Evolutionary conservation across 2,113 vertebrate species (phyloP).

Genomic region (Tragelaphus imberbis): DNA sequence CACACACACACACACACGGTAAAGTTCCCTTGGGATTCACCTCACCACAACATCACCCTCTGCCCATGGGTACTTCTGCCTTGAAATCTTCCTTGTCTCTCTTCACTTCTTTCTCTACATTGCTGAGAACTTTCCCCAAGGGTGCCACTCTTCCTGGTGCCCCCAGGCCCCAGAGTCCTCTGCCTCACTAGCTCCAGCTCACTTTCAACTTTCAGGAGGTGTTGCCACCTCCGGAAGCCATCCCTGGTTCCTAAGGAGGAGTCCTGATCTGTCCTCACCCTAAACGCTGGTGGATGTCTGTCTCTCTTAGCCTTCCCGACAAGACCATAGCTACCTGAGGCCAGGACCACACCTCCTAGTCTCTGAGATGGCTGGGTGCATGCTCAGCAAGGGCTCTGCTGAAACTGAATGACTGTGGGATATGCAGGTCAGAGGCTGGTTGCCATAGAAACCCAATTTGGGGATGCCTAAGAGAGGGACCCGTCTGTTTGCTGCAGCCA

Average conservation of each 20-base stretch:
- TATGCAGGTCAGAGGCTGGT: constrained; percentile 56
- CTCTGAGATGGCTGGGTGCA: rapidly evolving
- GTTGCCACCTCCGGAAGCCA: not conserved
- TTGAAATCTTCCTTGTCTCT: rapidly evolving
- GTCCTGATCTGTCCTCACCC: not conserved
- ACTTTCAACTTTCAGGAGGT: not conserved
- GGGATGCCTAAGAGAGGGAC: not conserved
- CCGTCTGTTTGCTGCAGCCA: not conserved
- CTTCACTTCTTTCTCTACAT: rapidly evolving
- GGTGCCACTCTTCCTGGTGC: rapidly evolving
- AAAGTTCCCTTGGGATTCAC: not conserved
- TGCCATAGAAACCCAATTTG: constrained; percentile 65
- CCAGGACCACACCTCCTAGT: not conserved
- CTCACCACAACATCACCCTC: rapidly evolving
- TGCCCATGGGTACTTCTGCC: not conserved
- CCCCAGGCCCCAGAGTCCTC: rapidly evolving
- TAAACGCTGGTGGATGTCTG: no score
- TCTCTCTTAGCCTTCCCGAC: not conserved
- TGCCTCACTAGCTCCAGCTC: not conserved
- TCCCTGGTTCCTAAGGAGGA: not conserved
- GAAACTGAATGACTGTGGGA: not conserved
- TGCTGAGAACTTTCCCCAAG: rapidly evolving
- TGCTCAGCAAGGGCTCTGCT: not conserved
- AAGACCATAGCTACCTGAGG: rapidly evolving
- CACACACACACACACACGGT: rapidly evolving